Evolutionary conservation across 2,113 vertebrate genomes (phyloP).

Genomic region (Cairina moschata): DNA sequence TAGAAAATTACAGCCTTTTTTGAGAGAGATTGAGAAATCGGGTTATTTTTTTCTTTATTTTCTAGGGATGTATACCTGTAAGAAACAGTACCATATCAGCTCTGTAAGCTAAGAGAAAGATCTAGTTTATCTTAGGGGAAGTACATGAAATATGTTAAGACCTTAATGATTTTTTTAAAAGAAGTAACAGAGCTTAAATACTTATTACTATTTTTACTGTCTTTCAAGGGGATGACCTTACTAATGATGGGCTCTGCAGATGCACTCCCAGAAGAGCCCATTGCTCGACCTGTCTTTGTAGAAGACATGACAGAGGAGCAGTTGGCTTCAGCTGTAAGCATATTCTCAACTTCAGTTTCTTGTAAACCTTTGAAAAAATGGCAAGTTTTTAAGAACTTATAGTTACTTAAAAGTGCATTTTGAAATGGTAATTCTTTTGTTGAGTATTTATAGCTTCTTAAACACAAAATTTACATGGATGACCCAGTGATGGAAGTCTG

Average conservation of each 20-base stretch:
- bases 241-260: conserved; percentile 99
- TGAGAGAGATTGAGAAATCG: neutral
- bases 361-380: neutral
- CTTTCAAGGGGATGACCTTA: conserved; percentile 92
- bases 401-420: neutral
- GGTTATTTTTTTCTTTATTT: neutral
- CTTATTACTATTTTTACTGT: neutral
- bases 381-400: neutral
- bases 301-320: conserved; percentile 99
- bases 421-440: neutral
- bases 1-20: neutral
- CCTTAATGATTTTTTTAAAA: neutral
- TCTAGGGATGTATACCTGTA: neutral
- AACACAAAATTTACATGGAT: accelerated
- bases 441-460: neutral
- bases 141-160: neutral
- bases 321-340: conserved; percentile 94
- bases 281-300: conserved; percentile 92
- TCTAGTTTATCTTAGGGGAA: neutral
- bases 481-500: neutral
- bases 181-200: neutral
- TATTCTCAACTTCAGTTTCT: neutral
- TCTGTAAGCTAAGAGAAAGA: neutral
- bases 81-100: neutral
- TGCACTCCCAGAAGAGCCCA: conserved; percentile 92